These are phyloP conservation scores for Loriculus beryllinus DNA, from an alignment of 2,797 vertebrate genomes.

Conservation along the genomic window DNA sequence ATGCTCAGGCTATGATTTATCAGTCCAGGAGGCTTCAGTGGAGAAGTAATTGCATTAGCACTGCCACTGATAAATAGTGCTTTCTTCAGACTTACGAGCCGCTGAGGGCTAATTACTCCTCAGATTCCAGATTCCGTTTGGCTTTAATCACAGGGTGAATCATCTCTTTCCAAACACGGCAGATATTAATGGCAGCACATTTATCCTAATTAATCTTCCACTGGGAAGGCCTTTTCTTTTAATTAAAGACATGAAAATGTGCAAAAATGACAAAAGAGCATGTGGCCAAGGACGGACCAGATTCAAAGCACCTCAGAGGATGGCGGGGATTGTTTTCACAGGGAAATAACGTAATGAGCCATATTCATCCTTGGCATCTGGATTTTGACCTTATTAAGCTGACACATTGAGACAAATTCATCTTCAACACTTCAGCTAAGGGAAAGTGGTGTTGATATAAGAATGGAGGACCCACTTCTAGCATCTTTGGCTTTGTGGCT, in stretches of 20 bases:
- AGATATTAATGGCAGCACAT: slow-evolving; percentile 72
- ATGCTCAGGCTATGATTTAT: slow-evolving; percentile 54
- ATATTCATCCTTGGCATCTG: slow-evolving; percentile 39
- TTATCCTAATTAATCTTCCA: slow-evolving; percentile 71
- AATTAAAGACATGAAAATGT: slow-evolving; percentile 67
- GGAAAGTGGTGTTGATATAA: not conserved
- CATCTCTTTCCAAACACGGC: slow-evolving; percentile 79
- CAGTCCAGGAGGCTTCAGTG: slow-evolving; percentile 11
- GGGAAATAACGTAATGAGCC: not conserved
- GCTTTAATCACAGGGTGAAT: slow-evolving; percentile 85
- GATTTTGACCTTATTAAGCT: slow-evolving; percentile 28
- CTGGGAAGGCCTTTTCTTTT: slow-evolving; percentile 60
- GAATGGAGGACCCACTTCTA: not conserved
- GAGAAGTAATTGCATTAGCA: slow-evolving; percentile 73
- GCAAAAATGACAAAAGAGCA: slow-evolving; percentile 46
- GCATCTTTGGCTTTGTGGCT: not conserved
- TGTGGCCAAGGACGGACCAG: not conserved
- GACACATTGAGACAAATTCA: slow-evolving; percentile 19
- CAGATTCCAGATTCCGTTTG: slow-evolving; percentile 74
- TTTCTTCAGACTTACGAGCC: slow-evolving; percentile 74
- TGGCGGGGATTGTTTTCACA: not conserved
- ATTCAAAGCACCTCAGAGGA: not conserved
- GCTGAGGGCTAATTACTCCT: slow-evolving; percentile 83
- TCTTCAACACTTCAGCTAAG: not conserved
- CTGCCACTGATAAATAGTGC: slow-evolving; percentile 73